Base-by-base conservation (phyloP, 2,888 invertebrate genomes). In the Antheraea assamensis region DNA sequence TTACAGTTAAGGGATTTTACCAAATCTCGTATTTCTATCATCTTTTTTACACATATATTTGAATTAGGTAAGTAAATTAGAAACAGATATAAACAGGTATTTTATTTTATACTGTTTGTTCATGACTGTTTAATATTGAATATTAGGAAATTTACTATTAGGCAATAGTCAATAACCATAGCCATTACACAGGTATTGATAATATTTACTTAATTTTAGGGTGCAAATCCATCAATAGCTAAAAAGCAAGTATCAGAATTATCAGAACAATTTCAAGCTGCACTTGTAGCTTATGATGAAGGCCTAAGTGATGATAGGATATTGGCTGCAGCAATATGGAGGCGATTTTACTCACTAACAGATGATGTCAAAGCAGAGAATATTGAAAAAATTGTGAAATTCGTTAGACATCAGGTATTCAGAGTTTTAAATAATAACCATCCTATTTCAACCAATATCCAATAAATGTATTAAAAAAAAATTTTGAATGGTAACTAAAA, bases 201-300 rank as follows among this genome's bases (percentile, higher is more conserved):
- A 24, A 4, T 49, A 42, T 70, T 24, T 27, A 74, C 42, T 64
- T 74, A 17, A 58, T 88, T 91, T 3, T 84, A 97, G 97, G 95
- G 95, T 66, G 95, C 96, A 42, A 96, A 96, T 88, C 92, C 96
- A 70, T 91, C 96, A 1, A 94, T 95, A 77, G 95, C 96, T 35
- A 95, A 95, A 74, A 93, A 95, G 74, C 97, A 97, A 88, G 92
- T 98, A 0, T 81, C 94, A 52, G 95, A 96, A 73, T 88, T 98
- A 31, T 96, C 96, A 1, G 96, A 97, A 80, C 97, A 98, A 84
- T 97, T 98, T 87, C 97, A 98, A 91, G 98, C 98, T 1, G 96
- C 97, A 10, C 86, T 98, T 21, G 96, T 98, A 75, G 96, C 96
- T 0, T 98, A 98, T 84, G 98, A 99, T 88, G 98, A 98, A 94